Base-by-base conservation (phyloP, 1,140 invertebrate genomes). In the Diachasma alloeum region DNA sequence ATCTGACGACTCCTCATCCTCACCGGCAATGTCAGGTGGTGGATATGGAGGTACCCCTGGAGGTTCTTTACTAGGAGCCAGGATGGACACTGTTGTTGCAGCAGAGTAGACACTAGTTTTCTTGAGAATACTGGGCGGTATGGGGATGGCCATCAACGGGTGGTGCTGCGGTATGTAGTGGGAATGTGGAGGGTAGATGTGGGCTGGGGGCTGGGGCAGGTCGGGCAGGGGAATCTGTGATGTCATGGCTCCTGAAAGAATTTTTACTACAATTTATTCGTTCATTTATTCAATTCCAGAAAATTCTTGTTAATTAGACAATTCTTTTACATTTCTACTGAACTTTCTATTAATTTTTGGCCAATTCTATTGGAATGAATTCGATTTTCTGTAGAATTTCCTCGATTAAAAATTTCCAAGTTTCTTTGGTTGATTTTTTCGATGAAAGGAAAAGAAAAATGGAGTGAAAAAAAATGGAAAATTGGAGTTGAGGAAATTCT, bases 31-130 rank as follows among this genome's bases (percentile, higher is more conserved):
- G 85, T 95, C 93, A 0, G 95, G 94, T 15, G 96, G 95, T 24
- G 94, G 94, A 36, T 94, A 96, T 1, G 94, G 93, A 10, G 97
- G 97, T 4, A 97, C 96, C 56, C 97, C 97, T 3, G 97, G 96
- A 10, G 96, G 93, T 83, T 95, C 93, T 82, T 89, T 89, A 69
- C 88, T 87, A 4, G 86, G 85, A 19, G 85, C 83, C 63, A 88
- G 67, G 44, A 81, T 83, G 44, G 87, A 82, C 17, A 89, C 76
- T 3, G 87, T 88, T 4, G 86, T 56, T 19, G 90, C 86, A 19
- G 88, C 83, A 78, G 90, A 91, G 81, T 93, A 93, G 8, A 90
- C 90, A 75, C 93, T 93, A 46, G 92, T 92, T 86, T 95, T 95
- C 81, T 96, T 96, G 39, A 97, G 87, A 82, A 97, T 96, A 80